Evolutionary conservation across 1,140 invertebrate genomes (phyloP), one percentile per base, ranked within the genome.

Genomic region (Drosophila saltans): DNA sequence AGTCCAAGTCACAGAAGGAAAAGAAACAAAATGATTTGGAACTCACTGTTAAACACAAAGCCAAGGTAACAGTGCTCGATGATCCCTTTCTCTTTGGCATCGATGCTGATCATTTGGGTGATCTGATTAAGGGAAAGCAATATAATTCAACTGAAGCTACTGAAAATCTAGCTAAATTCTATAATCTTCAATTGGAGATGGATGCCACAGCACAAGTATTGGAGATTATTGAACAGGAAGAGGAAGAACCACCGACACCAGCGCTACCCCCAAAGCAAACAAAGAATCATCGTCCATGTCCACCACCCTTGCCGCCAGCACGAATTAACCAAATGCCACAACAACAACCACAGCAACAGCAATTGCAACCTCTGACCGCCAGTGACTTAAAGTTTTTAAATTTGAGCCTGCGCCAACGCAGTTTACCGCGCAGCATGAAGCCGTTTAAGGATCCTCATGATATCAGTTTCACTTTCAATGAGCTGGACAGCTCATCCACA

Each of bases 71-170:
- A 7, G 80, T 92, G 36, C 77, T 92, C 10, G 91, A 92, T 65
- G 91, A 92, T 81, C 91, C 91, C 52, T 92, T 92, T 78, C 81
- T 92, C 21, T 91, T 92, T 24, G 91, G 91, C 70, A 91, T 91
- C 68, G 91, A 92, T 68, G 91, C 80, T 7, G 91, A 91, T 75
- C 90, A 91, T 52, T 68, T 91, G 72, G 86, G 90, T 11, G 90
- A 91, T 73, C 69, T 91, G 62, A 71, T 91, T 24, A 60, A 77
- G 0, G 82, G 85, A 62, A 91, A 91, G 65, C 75, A 76, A n/a
- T 91, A 91, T 57, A 88, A 52, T 45, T 28, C 74, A 2, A 61
- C 55, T 5, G 82, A 77, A n/a, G 68, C 80, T 61, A 75, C 71
- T 3, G 90, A 91, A 61, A 80, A 90, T 24, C 74, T 91, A 11